Percentiles rank a stretch among this genome's conserved stretches.
Conservation (phyloP, 2,113 vertebrate genomes). For the Paracanthobrama guichenoti region DNA sequence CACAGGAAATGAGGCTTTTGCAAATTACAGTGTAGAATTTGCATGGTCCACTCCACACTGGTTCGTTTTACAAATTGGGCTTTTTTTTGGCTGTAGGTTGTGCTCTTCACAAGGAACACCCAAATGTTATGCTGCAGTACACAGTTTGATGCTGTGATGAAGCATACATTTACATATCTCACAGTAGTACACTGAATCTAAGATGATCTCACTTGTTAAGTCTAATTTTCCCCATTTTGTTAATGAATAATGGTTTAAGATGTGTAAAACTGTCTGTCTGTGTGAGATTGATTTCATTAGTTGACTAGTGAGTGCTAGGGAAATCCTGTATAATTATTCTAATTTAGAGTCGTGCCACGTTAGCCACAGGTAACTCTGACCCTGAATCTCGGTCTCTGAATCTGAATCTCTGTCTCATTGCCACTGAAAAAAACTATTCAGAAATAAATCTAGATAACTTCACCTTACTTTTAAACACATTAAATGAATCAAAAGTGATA, state of each 20-base stretch:
- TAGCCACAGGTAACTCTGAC: too few relatives aligned
- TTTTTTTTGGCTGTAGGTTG: background rate
- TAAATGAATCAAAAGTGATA: background rate
- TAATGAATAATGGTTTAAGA: too few relatives aligned
- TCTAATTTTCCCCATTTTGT: too few relatives aligned
- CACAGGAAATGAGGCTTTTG: constrained; percentile 21
- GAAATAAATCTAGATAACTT: background rate
- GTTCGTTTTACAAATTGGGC: constrained; percentile 29
- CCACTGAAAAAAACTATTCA: background rate
- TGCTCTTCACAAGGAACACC: background rate
- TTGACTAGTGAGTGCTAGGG: too few relatives aligned
- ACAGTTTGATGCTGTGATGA: background rate
- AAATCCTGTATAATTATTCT: too few relatives aligned
- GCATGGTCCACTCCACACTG: background rate
- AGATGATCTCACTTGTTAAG: background rate
- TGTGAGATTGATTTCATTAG: too few relatives aligned
- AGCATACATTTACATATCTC: background rate
- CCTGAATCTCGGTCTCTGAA: too few relatives aligned
- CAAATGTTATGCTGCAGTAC: background rate
- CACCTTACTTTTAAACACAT: background rate
- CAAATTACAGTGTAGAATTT: constrained; percentile 30
- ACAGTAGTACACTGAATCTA: background rate
- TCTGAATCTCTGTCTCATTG: background rate
- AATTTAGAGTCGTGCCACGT: too few relatives aligned
- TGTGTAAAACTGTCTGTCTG: too few relatives aligned